phyloP scores from a whole-genome alignment of 2,113 vertebrate species.

The Gopherus evgoodei region DNA sequence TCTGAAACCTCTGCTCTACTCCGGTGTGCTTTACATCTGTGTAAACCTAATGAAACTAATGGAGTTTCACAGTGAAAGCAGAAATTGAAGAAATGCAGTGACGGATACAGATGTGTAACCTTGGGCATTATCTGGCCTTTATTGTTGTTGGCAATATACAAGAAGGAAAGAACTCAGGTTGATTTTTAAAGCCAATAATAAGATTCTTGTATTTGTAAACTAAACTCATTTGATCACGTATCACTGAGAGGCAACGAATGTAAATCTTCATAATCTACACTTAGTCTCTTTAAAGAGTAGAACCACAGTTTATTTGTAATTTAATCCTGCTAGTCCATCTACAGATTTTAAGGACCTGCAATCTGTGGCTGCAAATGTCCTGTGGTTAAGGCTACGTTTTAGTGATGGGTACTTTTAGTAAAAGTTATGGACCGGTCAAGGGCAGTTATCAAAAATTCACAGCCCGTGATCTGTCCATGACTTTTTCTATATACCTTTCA shows the following conservation, averaged over 20 bases:
- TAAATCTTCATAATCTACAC: not conserved
- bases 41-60: not conserved
- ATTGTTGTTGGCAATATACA: not conserved
- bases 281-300: not conserved
- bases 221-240: accelerated
- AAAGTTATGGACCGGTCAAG: no score
- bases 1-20: not conserved
- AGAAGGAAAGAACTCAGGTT: not conserved
- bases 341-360: not conserved
- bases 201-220: not conserved
- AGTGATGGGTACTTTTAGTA: no score
- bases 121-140: not conserved
- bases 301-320: not conserved
- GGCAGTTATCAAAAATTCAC: no score
- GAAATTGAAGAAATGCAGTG: not conserved
- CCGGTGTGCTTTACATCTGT: not conserved
- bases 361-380: not conserved
- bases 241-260: not conserved
- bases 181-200: not conserved
- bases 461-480: no score
- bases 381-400: not conserved
- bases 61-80: not conserved
- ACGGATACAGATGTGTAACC: not conserved
- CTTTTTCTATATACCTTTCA: no score
- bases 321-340: not conserved